Conservation (phyloP, 2,797 vertebrate species). For the Myotis daubentonii region DNA sequence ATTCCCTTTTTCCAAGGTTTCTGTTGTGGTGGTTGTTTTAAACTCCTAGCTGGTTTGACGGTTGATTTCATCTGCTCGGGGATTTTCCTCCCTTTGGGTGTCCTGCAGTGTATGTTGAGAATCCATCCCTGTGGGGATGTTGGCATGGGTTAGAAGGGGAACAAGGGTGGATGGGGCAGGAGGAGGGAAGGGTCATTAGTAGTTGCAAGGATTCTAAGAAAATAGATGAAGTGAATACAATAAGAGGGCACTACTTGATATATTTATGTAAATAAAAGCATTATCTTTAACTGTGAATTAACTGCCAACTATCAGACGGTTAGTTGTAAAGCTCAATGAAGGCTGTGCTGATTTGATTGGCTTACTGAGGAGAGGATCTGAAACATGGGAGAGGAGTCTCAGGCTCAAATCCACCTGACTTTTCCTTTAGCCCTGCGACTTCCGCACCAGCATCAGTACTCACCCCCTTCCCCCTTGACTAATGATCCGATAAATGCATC, state of each 20-base stretch:
- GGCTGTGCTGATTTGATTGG: conserved; percentile 78
- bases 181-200: conserved; percentile 67
- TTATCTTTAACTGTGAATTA: conserved; percentile 83
- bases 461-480: background rate
- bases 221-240: conserved; percentile 86
- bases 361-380: conserved; percentile 51
- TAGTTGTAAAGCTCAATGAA: conserved; percentile 82
- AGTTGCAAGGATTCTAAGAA: conserved; percentile 84
- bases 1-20: background rate
- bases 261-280: conserved; percentile 86
- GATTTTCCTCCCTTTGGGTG: conserved; percentile 78
- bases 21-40: background rate
- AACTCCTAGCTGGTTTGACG: background rate
- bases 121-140: conserved; percentile 40
- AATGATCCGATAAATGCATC: conserved; percentile 63
- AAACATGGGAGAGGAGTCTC: conserved; percentile 44
- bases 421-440: conserved; percentile 54
- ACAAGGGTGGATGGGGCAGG: background rate
- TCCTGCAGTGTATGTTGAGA: conserved; percentile 74
- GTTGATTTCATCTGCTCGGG: background rate
- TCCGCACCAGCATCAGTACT: conserved; percentile 20
- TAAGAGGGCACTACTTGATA: conserved; percentile 85
- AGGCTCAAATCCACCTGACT: conserved; percentile 48
- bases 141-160: background rate
- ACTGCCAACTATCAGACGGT: conserved; percentile 81